A percentile compares a stretch with the other conserved stretches of the same genome.
Conservation (phyloP, 2,797 vertebrate genomes). For the Natrix natrix region DNA sequence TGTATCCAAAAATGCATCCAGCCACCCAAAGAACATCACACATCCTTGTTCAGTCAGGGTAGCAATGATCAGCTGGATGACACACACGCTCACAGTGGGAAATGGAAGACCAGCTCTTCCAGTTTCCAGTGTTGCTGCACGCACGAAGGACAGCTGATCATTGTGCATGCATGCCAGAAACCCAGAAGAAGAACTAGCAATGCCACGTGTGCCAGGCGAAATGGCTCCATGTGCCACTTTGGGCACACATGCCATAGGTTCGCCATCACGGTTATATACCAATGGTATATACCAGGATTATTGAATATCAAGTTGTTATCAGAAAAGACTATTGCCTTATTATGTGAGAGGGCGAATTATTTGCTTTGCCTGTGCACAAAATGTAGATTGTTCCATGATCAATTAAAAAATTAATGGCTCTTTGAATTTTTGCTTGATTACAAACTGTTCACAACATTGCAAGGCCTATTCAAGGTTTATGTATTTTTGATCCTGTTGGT, state of each 20-base stretch:
- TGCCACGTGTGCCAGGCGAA: too few species aligned
- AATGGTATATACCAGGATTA: not conserved
- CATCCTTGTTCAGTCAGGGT: not conserved
- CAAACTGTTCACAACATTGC: not conserved
- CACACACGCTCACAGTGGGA: too few species aligned
- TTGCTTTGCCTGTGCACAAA: constrained; percentile 6
- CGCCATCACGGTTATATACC: not conserved
- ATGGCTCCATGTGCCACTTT: too few species aligned
- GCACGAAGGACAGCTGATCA: too few species aligned
- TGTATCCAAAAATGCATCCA: not conserved
- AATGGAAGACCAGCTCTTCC: too few species aligned
- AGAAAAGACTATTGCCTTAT: constrained; percentile 1
- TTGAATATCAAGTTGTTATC: constrained; percentile 14
- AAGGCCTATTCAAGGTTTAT: constrained; percentile 2
- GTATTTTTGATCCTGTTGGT: not conserved
- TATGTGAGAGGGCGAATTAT: not conserved
- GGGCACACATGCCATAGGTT: too few species aligned
- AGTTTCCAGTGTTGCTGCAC: too few species aligned
- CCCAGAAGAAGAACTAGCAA: too few species aligned
- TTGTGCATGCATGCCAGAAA: too few species aligned
- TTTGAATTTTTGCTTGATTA: constrained; percentile 5
- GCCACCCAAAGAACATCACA: not conserved
- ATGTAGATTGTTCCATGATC: constrained; percentile 3
- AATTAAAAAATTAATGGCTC: not conserved
- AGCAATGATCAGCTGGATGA: not conserved